Base-by-base conservation (phyloP, 2,113 vertebrate genomes). In the Cephalopholis sonnerati region DNA sequence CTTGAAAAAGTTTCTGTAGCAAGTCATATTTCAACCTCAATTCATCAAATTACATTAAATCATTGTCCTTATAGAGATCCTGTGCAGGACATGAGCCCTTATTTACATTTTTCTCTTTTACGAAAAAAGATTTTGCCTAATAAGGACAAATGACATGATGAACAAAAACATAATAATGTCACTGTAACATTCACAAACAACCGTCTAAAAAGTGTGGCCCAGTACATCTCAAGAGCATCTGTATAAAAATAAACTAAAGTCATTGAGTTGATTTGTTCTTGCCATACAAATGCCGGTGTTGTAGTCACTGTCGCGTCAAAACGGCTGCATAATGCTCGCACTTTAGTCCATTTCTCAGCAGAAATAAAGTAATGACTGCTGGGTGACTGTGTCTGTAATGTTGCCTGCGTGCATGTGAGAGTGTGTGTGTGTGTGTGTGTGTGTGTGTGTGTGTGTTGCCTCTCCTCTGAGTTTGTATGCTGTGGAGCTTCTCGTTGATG, bases 391-490 rank as follows among this genome's bases (percentile, higher is more conserved):
- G 8, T 81, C 8, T 75, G 25, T 44, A 1, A 54, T 12, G 62
- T 22, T 46, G 59, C 27, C 0, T 57, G 27, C 5, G 7, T 70
- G 1, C 27, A 13, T 74, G 44, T 46, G 25, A 72, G 46, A 59
- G 24, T 18, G 61, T 63, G 15, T 44, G 41, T 18, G 41, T 64
- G 46, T 57, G 66, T 27, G 46, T 65, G 24, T 18, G 61, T 63
- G 15, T 44, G 41, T 18, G 41, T 64, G 46, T 57, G 66, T 27
- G 7, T 59, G 39, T 9, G 16, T 5, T 11, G 53, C 25, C 32
- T 57, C 44, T 22, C 18, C 59, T 36, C 32, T 61, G 59, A 50
- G 22, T 84, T 82, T 63, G 55, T 84, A 67, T 87, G 74, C 55
- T 6, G 86, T 1, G 0, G 27, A 62, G 77, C 74, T 10, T 16